Evolutionary conservation across 1,140 invertebrate species (phyloP), one percentile per base, ranked within the genome.

Genomic region (Hydropsyche tenuis): DNA sequence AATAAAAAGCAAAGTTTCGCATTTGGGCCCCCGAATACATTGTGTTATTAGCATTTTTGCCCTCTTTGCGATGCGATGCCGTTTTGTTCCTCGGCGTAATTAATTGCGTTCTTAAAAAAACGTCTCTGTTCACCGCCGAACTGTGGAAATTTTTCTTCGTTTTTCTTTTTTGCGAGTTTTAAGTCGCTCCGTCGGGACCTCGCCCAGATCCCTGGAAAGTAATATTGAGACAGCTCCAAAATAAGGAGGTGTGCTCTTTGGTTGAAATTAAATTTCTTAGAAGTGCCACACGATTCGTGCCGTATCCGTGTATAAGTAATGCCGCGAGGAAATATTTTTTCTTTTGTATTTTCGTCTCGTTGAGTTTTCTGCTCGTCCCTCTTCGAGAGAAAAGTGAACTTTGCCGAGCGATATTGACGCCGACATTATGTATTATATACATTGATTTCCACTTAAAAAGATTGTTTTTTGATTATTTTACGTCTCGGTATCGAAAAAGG

Each of bases 81-180:
- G 14, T 60, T 60, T 60, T 23, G 20, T 25, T 9, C 30, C 56
- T 60, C 25, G 9, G 23, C 56, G 22, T 60, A 25, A 60, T 60
- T 60, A 60, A 60, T 60, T 60, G 22, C 56, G 22, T 14, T 60
- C 56, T 60, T 60, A 60, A 60, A n/a, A n/a, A 25, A 60, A 60
- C 23, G 56, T 60, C 56, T 23, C 14, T 20, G 23, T 60, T 23
- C 22, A 22, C 20, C 9, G 5, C 23, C 56, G 14, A 60, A 60
- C 20, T 60, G 11, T 18, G 12, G 56, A 60, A 60, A 60, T 60
- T 60, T 20, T 23, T 23, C 56, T 37, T 37, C 30, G 30, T 37
- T 37, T 37, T 37, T n/a, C n/a, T n/a, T 37, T 37, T 9, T 3
- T 4, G 30, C 30, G 30, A 37, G 30, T 37, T 37, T 37, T 37